Evolutionary conservation across 35 echinoderm and acorn worm species (phyloP), one percentile per base, ranked within the genome.

Genomic region (Eucidaris tribuloides): DNA sequence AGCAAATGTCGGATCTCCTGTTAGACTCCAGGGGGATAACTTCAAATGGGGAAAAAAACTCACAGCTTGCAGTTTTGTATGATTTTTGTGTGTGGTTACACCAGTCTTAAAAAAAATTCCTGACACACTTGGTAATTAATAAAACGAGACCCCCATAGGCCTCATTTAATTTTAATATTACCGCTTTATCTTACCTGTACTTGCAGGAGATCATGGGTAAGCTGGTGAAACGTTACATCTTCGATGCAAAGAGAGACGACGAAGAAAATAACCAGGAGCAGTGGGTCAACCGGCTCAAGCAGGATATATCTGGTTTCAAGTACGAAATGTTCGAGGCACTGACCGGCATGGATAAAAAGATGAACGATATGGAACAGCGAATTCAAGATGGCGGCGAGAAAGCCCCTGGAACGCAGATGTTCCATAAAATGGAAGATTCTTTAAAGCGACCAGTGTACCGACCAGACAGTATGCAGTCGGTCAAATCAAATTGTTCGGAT

Each of bases 251-350:
- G 50, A 72, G 89, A 44, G 90, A 92, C 31, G 96, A 99, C 62
- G 96, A 99, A 37, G 96, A 99, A 82, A 82, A 83, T 18, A 92
- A 99, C 71, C 90, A 92, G 42, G 96, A 99, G 27, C 96, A 92
- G 65, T 99, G 90, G 90, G 87, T 99, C 7, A 90, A 93, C 42
- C 86, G 91, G 32, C 79, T 99, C 79, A 99, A 99, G 33, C 91
- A 99, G 65, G 96, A 99, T 40, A 99, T 99, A 13, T 99, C 96
- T 4, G 91, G 96, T 37, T 99, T 99, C 83, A 99, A 99, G 76
- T 99, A 99, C 48, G 96, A 99, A 71, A 99, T 99, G 96, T 99
- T 99, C 71, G 96, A 99, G 81, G 96, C 96, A 20, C 80, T 99
- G 23, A 86, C 90, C 41, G 96, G 91, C 27, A 99, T 99, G 96